phyloP scores from a whole-genome alignment of 2,113 vertebrate species.

The Heterocephalus glaber region DNA sequence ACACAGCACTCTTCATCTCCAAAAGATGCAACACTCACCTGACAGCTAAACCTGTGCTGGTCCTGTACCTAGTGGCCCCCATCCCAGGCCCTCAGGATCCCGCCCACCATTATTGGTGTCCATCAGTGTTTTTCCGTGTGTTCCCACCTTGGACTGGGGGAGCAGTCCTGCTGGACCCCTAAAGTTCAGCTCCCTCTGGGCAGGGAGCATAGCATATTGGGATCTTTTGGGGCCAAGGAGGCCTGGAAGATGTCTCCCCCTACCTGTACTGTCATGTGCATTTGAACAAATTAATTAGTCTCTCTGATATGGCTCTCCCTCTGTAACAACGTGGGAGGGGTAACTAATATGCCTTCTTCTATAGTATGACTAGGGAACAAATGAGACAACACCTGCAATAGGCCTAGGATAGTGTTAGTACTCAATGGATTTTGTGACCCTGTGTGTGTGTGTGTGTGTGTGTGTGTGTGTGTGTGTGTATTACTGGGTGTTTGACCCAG shows the following conservation, averaged over 20 bases:
- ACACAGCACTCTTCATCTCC: accelerated
- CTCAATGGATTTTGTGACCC: background rate
- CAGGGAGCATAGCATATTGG: accelerated
- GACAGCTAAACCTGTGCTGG: background rate
- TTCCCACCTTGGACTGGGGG: background rate
- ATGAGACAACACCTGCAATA: background rate
- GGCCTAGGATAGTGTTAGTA: background rate
- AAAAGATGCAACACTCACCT: background rate
- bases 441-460: background rate
- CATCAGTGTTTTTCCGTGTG: background rate
- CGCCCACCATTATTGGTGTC: background rate
- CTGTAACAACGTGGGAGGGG: background rate
- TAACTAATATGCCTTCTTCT: background rate
- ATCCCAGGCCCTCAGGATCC: background rate
- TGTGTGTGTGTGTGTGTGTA: background rate
- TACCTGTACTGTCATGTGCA: background rate
- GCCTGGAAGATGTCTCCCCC: background rate
- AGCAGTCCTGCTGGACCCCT: background rate
- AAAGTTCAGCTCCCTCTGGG: no score
- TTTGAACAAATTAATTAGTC: background rate
- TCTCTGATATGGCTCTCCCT: background rate
- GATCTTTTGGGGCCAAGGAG: background rate
- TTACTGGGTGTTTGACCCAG: background rate
- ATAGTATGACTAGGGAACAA: background rate
- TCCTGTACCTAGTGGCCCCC: background rate